These are phyloP conservation scores for Calliphora vicina DNA, from an alignment of 1,140 invertebrate species.

Conservation along the genomic window DNA sequence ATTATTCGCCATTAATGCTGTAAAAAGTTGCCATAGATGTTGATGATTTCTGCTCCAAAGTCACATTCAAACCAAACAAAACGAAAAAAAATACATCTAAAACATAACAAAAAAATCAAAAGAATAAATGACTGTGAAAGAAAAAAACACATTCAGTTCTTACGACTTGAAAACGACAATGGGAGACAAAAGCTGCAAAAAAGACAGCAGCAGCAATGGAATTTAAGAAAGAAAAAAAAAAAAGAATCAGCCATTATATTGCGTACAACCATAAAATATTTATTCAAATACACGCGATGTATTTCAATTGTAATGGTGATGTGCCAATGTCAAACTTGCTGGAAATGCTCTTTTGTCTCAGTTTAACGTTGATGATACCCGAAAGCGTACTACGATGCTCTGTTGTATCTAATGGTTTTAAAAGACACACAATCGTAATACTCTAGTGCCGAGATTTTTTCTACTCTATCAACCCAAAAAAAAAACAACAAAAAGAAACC, in stretches of 20 bases:
- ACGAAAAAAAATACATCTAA: background rate
- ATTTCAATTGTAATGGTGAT: background rate
- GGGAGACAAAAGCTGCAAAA: background rate
- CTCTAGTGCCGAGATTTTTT: background rate
- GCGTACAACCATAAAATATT: conserved; percentile 9
- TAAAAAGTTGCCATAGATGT: background rate
- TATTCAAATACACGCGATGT: conserved; percentile 7
- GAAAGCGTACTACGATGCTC: background rate
- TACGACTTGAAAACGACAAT: background rate
- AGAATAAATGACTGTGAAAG: background rate
- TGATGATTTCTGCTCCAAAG: background rate
- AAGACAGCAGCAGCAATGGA: background rate
- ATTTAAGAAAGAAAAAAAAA: background rate
- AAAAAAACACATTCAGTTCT: background rate
- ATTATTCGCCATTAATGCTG: background rate
- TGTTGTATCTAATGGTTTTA: background rate
- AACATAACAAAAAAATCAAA: background rate
- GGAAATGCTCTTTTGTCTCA: conserved; percentile 1
- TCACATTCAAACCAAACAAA: background rate
- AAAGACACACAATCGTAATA: background rate
- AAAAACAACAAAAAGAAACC: background rate
- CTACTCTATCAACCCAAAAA: background rate
- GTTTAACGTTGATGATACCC: conserved; percentile 2
- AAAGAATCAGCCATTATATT: background rate
- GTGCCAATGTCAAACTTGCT: conserved; percentile 12